Percentiles rank a stretch among this genome's conserved stretches.
Evolutionary conservation across 1,140 invertebrate genomes (phyloP).

Genomic region (Chelonus insularis): DNA sequence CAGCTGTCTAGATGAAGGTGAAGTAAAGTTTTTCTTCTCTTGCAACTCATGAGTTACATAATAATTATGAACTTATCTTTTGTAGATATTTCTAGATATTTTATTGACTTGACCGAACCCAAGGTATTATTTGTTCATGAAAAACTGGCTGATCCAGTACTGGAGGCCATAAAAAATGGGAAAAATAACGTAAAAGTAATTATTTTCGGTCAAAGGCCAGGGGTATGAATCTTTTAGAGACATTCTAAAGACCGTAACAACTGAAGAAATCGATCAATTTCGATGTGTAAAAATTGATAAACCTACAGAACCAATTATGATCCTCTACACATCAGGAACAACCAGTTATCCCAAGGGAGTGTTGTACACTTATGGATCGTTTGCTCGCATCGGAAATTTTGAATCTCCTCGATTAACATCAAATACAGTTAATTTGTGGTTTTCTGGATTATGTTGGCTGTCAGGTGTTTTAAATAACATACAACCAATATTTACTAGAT

Average conservation of each 20-base stretch:
- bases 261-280: constrained; percentile 20
- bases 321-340: constrained; percentile 41
- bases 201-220: constrained; percentile 34
- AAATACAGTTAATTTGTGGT: background rate
- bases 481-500: background rate
- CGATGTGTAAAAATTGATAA: constrained; percentile 12
- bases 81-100: constrained; percentile 31
- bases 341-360: constrained; percentile 40
- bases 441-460: constrained; percentile 28
- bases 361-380: constrained; percentile 25
- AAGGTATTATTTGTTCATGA: constrained; percentile 45
- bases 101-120: constrained; percentile 40
- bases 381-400: constrained; percentile 7
- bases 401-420: background rate
- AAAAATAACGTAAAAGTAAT: constrained; percentile 33
- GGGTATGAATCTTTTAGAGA: constrained; percentile 25
- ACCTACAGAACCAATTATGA: constrained; percentile 31
- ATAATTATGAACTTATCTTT: background rate
- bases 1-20: constrained; percentile 12
- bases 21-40: constrained; percentile 2
- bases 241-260: constrained; percentile 16
- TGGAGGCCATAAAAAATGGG: constrained; percentile 29
- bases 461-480: constrained; percentile 18
- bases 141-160: constrained; percentile 26
- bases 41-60: background rate